Base-by-base conservation (phyloP, 2,888 invertebrate species). In the Ecdyonurus torrentis region DNA sequence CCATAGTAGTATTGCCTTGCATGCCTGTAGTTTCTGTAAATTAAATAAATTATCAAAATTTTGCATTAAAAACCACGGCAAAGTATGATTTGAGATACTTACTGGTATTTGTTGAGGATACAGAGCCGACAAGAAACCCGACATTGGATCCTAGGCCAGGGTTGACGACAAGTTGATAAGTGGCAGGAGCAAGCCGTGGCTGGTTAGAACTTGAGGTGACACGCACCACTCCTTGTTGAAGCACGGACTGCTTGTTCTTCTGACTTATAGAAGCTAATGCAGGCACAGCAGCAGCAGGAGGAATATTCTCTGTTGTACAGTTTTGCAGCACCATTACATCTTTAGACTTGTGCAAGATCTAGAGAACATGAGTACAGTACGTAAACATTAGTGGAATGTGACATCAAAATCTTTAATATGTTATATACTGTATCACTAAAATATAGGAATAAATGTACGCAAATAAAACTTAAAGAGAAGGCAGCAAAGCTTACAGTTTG, bases 161-260 rank as follows among this genome's bases (percentile, higher is more conserved):
- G 72, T 80, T 79, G 74, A 81, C 76, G 1, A 81, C 76, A 25
- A 81, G 71, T 65, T 80, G 78, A 67, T 75, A 74, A 60, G 75
- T 74, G 24, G 22, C 59, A 18, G 59, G 2, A 10, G 63, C 20
- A 23, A 58, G 25, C 72, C 70, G 69, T 52, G 71, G 63, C 73
- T 74, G 5, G 73, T 37, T 37, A 37, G 15, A 5, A 37, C 7
- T 37, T 5, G 15, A 5, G 5, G 37, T 5, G 37, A 5, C 37
- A 10, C 37, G 37, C 37, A 10, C 15, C 7, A 5, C 37, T 10
- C 37, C 37, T 37, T 5, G 7, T 15, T 10, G 5, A 5, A 37
- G 37, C 37, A 10, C 7, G 37, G 37, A 37, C 37, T 37, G 37
- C 37, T 37, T 37, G n/a, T n/a, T n/a, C n/a, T n/a, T n/a, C n/a